Evolutionary conservation across 2,113 vertebrate genomes (phyloP).

Genomic region (Craseonycteris thonglongyai): DNA sequence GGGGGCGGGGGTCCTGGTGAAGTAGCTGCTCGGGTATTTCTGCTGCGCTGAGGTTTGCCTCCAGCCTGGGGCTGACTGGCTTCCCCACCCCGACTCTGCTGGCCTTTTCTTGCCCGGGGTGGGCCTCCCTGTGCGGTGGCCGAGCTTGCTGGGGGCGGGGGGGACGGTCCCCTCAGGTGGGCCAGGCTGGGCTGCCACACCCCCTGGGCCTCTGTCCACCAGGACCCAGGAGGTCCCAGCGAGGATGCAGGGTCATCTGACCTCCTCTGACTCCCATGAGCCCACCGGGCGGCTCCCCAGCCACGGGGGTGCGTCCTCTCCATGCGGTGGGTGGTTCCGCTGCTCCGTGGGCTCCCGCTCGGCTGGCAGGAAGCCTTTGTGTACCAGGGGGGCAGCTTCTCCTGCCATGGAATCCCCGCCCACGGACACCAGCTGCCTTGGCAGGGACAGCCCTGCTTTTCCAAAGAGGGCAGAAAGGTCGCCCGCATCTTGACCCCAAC

Average conservation of each 20-base stretch:
- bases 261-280: rapidly evolving
- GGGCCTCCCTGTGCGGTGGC: rapidly evolving
- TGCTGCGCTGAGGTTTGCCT: not conserved
- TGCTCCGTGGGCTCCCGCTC: not conserved
- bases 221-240: not conserved
- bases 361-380: not conserved
- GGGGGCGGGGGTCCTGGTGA: not conserved
- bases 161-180: rapidly evolving
- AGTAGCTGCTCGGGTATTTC: too few species aligned
- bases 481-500: rapidly evolving
- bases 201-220: rapidly evolving
- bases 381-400: not conserved
- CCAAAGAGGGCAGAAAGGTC: not conserved
- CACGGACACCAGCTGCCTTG: not conserved
- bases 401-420: not conserved
- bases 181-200: rapidly evolving
- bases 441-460: not conserved
- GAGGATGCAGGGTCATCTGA: not conserved
- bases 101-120: not conserved
- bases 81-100: too few species aligned
- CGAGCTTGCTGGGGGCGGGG: too few species aligned
- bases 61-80: not conserved
- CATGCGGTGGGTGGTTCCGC: not conserved
- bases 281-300: not conserved
- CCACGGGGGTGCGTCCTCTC: not conserved